Conservation (phyloP, 2,113 vertebrate genomes). For the Rhinichthys klamathensis region DNA sequence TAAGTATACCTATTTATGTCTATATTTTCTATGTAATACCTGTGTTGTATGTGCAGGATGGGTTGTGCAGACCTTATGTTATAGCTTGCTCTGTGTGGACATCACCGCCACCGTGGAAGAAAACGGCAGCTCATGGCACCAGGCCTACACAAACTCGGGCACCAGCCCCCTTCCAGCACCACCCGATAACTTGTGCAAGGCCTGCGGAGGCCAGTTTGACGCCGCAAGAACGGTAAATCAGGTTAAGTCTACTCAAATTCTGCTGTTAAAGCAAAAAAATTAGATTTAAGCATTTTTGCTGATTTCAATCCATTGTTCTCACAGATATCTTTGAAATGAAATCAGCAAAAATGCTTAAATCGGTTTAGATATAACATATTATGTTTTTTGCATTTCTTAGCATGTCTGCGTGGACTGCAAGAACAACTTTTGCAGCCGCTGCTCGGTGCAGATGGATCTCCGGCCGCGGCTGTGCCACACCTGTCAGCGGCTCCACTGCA, state of each 20-base stretch:
- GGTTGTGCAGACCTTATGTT: constrained; percentile 55
- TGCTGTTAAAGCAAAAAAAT: neutral
- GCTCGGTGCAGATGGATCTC: constrained; percentile 71
- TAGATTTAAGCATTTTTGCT: neutral
- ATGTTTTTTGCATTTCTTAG: constrained; percentile 62
- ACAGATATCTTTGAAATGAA: too few species aligned
- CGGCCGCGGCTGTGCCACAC: constrained; percentile 81
- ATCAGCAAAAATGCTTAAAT: too few species aligned
- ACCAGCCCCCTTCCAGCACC: constrained; percentile 80
- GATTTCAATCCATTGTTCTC: neutral
- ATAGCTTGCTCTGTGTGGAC: constrained; percentile 60
- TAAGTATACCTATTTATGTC: neutral
- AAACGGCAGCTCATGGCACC: constrained; percentile 62
- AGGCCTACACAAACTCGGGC: constrained; percentile 65
- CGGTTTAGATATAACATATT: too few species aligned
- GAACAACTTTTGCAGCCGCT: constrained; percentile 81
- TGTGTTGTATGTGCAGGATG: constrained; percentile 49
- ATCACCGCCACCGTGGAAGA: constrained; percentile 66
- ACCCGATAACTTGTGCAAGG: constrained; percentile 79
- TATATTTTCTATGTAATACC: neutral
- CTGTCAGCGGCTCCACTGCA: constrained; percentile 81
- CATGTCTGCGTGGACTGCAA: constrained; percentile 85
- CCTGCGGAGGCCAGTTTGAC: constrained; percentile 77
- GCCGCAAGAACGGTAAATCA: constrained; percentile 76
- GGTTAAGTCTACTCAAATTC: neutral